Conservation (phyloP, 2,888 invertebrate genomes). For the Nomada goodeniana region DNA sequence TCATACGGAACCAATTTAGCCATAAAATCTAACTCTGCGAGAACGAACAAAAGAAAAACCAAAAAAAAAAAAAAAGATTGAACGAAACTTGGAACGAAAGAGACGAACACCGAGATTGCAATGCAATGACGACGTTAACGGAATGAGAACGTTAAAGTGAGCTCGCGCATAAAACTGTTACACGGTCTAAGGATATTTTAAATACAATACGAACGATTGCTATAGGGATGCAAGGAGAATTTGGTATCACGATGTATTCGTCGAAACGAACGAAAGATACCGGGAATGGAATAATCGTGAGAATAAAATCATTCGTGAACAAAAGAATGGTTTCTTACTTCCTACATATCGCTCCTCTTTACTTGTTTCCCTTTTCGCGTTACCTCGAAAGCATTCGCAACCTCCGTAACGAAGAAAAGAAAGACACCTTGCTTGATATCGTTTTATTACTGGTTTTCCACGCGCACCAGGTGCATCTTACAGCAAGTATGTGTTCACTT, state of each 20-base stretch:
- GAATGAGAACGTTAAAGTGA: constrained; percentile 31
- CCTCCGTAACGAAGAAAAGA: constrained; percentile 6
- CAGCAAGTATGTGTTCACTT: constrained; percentile 60
- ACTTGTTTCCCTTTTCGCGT: not conserved
- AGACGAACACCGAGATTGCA: constrained; percentile 36
- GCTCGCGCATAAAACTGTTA: constrained; percentile 57
- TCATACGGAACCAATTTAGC: constrained; percentile 66
- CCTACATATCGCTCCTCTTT: no score
- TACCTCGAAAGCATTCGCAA: no score
- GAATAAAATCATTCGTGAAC: constrained; percentile 65
- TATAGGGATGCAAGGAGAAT: constrained; percentile 33
- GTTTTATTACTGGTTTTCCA: constrained; percentile 41
- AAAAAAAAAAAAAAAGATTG: no score
- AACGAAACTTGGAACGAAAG: not conserved
- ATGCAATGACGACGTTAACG: constrained; percentile 65
- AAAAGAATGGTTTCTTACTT: not conserved
- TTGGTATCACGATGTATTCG: constrained; percentile 67
- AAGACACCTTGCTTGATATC: constrained; percentile 23
- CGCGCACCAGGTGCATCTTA: constrained; percentile 42
- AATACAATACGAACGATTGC: constrained; percentile 70
- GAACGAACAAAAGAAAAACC: not conserved
- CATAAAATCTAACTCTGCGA: constrained; percentile 27
- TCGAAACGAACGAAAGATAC: constrained; percentile 55
- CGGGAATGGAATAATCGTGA: constrained; percentile 4
- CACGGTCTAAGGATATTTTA: constrained; percentile 73